Evolutionary conservation across 2,113 vertebrate species (phyloP).

Genomic region (Callipepla californica): DNA sequence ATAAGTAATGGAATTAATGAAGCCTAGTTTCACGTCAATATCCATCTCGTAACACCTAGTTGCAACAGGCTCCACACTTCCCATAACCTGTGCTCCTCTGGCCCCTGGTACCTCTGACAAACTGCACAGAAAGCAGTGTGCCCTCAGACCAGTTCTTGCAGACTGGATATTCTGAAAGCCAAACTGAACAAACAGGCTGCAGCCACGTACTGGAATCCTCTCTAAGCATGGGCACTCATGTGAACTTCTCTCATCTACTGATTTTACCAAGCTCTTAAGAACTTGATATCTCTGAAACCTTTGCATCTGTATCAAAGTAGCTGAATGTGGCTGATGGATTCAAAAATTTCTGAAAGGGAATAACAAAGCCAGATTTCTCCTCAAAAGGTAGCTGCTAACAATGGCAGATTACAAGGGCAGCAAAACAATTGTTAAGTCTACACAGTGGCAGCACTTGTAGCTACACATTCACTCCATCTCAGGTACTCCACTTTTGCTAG

Average conservation of each 20-base stretch:
- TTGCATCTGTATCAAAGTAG: background rate
- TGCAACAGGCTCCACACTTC: background rate
- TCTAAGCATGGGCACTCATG: background rate
- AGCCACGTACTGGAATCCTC: background rate
- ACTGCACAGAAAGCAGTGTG: background rate
- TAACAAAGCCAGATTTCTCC: background rate
- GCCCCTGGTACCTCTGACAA: background rate
- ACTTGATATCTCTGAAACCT: background rate
- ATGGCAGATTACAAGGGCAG: background rate
- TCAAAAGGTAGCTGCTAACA: background rate
- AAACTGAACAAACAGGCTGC: background rate
- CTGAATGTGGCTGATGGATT: background rate
- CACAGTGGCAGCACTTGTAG: background rate
- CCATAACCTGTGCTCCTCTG: background rate
- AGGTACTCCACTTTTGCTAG: background rate
- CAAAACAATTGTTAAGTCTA: background rate
- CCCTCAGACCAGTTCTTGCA: background rate
- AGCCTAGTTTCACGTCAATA: background rate
- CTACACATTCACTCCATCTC: background rate
- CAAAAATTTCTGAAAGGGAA: background rate
- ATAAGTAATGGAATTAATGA: background rate
- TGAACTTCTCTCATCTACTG: background rate
- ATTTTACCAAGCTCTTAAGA: background rate
- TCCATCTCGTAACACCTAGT: fast-evolving
- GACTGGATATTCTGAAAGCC: background rate